Evolutionary conservation across 2,888 invertebrate species (phyloP), one percentile per base, ranked within the genome.

Genomic region (Drosophila bunnanda): DNA sequence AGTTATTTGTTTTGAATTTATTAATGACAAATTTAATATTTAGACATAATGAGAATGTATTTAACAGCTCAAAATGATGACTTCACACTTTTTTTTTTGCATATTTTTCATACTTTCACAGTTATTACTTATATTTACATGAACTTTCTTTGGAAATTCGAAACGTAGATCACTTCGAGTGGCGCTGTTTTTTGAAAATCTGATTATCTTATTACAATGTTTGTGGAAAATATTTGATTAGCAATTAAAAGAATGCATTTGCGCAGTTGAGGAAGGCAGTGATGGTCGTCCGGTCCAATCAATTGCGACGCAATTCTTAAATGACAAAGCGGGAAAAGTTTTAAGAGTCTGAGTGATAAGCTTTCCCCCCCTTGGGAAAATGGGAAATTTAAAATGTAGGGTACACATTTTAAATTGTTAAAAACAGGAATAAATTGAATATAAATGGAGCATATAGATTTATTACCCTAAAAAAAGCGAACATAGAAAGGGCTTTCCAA

Each of bases 161-260:
- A 8, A 15, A 13, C 17, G 4, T 30, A 30, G 48, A 65, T 65
- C 61, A 60, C 22, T 46, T 64, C 2, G 22, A 64, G 38, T 64
- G 65, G 39, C 46, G 28, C 41, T 20, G 17, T 7, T 20, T 20
- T n/a, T 41, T 17, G 38, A 36, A 52, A 50, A 48, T 25, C 25
- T 25, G 25, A 25, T 60, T 70, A 38, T 71, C 82, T 85, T 83
- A 88, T 85, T 88, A 85, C 80, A 76, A 56, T 88, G 75, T 83
- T 83, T 83, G 82, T 80, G 76, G 71, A 88, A 85, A 83, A 85
- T 83, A 83, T 83, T 83, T 88, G 83, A 73, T 70, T 86, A 80
- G 83, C 86, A 82, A 78, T 81, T 85, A 85, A 80, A 73, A 80
- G 75, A 80, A 73, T 79, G 88, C 86, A 83, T 60, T 86, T 82